Conservation (phyloP, 2,113 vertebrate species). For the Sisor rabdophorus region DNA sequence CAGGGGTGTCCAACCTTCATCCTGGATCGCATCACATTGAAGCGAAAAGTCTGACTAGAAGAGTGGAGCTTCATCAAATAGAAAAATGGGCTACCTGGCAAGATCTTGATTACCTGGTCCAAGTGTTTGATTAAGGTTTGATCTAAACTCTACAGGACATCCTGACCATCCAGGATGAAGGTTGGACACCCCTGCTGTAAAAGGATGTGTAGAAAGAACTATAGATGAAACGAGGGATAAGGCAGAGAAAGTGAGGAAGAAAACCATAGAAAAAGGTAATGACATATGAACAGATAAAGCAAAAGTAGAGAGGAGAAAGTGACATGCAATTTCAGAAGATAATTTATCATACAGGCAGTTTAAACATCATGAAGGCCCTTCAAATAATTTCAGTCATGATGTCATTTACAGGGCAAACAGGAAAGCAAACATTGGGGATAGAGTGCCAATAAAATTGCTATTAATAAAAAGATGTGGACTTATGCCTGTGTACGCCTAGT, state of each 20-base stretch:
- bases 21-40: too few species aligned
- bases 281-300: not conserved
- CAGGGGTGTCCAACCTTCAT: too few species aligned
- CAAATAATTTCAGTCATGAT: not conserved
- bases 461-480: too few species aligned
- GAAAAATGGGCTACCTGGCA: too few species aligned
- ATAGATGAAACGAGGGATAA: not conserved
- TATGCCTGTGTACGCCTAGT: too few species aligned
- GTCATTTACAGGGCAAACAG: not conserved
- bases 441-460: not conserved
- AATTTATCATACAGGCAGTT: not conserved
- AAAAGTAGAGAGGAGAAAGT: not conserved
- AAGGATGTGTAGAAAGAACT: not conserved
- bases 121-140: too few species aligned
- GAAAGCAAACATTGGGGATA: not conserved
- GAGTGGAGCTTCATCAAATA: too few species aligned
- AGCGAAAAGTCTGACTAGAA: too few species aligned
- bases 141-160: too few species aligned
- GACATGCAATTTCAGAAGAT: slow-evolving; percentile 3
- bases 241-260: not conserved
- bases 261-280: not conserved
- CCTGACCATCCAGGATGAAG: too few species aligned
- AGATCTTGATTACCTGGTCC: too few species aligned
- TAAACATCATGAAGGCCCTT: not conserved
- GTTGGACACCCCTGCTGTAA: not conserved